A percentile compares a stretch with the other conserved stretches of the same genome.
These are phyloP conservation scores for Cerastis leucographa DNA, from an alignment of 2,888 invertebrate species.

Conservation along the genomic window DNA sequence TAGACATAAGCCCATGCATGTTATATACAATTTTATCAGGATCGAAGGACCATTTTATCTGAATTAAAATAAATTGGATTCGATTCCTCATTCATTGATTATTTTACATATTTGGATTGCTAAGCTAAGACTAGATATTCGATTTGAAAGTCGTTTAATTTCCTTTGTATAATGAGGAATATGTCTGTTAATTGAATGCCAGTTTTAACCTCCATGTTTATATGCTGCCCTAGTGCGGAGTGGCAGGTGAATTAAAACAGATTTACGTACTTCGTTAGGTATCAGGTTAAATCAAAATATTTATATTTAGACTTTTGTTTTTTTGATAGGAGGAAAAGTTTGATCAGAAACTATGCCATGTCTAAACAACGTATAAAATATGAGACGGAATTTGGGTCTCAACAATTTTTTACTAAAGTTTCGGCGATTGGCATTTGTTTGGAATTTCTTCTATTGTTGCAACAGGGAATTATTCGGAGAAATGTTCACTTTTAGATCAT, in stretches of 20 bases:
- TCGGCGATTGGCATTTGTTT: constrained; percentile 37
- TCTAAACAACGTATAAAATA: constrained; percentile 43
- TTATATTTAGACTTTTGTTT: constrained; percentile 11
- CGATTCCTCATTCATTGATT: neutral
- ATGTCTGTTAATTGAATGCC: constrained; percentile 13
- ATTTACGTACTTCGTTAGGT: constrained; percentile 12
- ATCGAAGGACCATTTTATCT: neutral
- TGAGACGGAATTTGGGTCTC: constrained; percentile 31
- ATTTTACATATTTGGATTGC: neutral
- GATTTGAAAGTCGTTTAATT: constrained; percentile 5
- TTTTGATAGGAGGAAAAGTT: constrained; percentile 26
- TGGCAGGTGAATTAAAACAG: constrained; percentile 31
- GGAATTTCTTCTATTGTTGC: constrained; percentile 47
- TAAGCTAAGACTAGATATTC: neutral
- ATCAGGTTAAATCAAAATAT: constrained; percentile 27
- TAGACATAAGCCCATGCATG: neutral
- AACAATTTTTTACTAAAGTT: constrained; percentile 19
- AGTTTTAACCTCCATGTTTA: constrained; percentile 4
- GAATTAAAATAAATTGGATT: neutral
- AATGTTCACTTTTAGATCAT: constrained; percentile 15
- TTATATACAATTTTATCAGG: too few relatives aligned
- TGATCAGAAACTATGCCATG: constrained; percentile 16
- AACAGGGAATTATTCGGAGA: constrained; percentile 21
- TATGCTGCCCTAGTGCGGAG: constrained; percentile 7
- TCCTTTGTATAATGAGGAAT: constrained; percentile 13